Base-by-base conservation (phyloP, 2,888 invertebrate species). In the Pteria penguin region DNA sequence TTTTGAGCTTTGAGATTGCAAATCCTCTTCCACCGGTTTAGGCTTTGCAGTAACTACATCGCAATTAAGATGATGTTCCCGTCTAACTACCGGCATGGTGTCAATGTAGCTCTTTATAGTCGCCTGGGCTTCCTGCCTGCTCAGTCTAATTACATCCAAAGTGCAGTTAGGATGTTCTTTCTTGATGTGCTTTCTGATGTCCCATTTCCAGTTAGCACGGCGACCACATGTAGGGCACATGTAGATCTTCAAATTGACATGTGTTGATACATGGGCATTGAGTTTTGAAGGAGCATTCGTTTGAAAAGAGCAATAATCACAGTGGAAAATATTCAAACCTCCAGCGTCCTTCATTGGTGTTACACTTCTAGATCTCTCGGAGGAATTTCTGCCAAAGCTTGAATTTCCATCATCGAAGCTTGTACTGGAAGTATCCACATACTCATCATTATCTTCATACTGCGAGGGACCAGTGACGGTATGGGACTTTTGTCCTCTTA, bases 191-290 rank as follows among this genome's bases (percentile, higher is more conserved):
- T 91, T 91, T 4, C 88, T 84, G 11, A 91, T 86, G 75, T 91
- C 91, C 90, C 91, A 92, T 67, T 88, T 87, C 91, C 90, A 91
- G 81, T 91, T 91, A 61, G 90, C 89, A 32, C 92, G 75, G 33
- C 88, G 84, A 2, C 91, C 91, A 85, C 91, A 91, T 14, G 86
- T 77, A 4, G 90, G 87, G 78, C 91, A 91, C 83, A 88, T 88
- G 75, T 89, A 91, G 54, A 86, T 82, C 76, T 90, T 90, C 31
- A 91, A 79, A 71, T 91, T 90, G 63, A 86, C 86, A 69, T 91
- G 91, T 2, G 89, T 88, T 22, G 89, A 89, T 68, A 90, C 84
- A 81, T 91, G 91, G 22, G 84, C 81, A 71, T 88, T 87, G 76
- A 91, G 84, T 68, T 89, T 88, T 22, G 89, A 88, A n/a, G 88